Conservation (phyloP, 2,113 vertebrate genomes). For the Petromus typicus region DNA sequence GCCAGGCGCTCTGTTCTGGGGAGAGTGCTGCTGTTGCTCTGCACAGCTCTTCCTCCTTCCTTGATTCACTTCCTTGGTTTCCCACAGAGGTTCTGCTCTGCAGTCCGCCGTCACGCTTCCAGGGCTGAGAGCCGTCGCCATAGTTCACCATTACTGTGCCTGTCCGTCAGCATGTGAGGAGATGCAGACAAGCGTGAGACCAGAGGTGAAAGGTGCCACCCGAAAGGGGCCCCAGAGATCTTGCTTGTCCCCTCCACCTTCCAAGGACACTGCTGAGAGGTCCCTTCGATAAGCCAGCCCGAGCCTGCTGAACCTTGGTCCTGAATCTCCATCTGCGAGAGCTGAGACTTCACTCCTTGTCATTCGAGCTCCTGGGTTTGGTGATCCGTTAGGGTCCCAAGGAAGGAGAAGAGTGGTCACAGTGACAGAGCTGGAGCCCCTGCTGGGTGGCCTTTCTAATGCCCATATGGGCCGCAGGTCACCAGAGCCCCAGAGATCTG, state of each 20-base stretch:
- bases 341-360: background rate
- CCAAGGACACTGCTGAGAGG: background rate
- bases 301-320: background rate
- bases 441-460: background rate
- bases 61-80: background rate
- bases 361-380: background rate
- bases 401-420: background rate
- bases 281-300: too few relatives aligned
- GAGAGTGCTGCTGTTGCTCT: background rate
- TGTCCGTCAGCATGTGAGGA: background rate
- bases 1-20: rapidly evolving
- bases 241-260: background rate
- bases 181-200: background rate
- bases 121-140: background rate
- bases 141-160: rapidly evolving
- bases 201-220: background rate
- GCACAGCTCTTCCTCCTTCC: background rate
- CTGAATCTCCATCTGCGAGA: background rate
- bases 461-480: background rate
- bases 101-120: background rate
- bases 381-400: background rate
- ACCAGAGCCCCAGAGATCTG: background rate
- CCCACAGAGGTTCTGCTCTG: background rate
- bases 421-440: rapidly evolving
- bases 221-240: background rate